A percentile compares a stretch with the other conserved stretches of the same genome.
These are phyloP conservation scores for Triplophysa tibetana DNA, from an alignment of 2,113 vertebrate genomes.

Conservation along the genomic window DNA sequence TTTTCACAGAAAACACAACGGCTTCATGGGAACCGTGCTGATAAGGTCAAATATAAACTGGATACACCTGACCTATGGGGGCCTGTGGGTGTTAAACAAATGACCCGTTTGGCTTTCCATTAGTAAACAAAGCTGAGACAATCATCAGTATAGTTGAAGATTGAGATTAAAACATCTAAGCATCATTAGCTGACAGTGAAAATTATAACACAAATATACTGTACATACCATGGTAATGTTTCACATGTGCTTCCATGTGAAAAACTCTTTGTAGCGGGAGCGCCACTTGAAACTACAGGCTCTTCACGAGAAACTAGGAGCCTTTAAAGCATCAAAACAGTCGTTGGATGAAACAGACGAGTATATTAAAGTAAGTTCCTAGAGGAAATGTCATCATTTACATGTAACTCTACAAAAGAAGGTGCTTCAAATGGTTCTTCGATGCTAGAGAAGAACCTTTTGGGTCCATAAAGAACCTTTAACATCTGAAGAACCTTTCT, in stretches of 20 bases:
- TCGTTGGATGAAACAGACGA: slow-evolving; percentile 38
- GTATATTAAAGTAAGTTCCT: slow-evolving; percentile 38
- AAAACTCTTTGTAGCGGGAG: slow-evolving; percentile 19
- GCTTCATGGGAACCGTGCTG: slow-evolving; percentile 16
- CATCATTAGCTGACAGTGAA: neutral
- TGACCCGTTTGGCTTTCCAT: neutral
- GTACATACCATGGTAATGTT: neutral
- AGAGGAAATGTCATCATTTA: neutral
- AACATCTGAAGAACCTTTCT: too few relatives aligned
- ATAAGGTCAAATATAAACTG: neutral
- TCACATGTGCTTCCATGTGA: neutral
- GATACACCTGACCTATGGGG: neutral
- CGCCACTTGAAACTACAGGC: slow-evolving; percentile 38
- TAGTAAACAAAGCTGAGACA: neutral
- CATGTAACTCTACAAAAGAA: neutral
- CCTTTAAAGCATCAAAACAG: slow-evolving; percentile 25
- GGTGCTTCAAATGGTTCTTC: too few relatives aligned
- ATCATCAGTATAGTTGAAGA: neutral
- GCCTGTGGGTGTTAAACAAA: slow-evolving; percentile 8
- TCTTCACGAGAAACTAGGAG: slow-evolving; percentile 33
- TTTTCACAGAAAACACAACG: neutral
- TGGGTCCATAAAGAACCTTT: too few relatives aligned
- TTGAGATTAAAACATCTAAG: neutral
- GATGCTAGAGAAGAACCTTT: too few relatives aligned
- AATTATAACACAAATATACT: neutral